These are phyloP conservation scores for Ectobius pallidus DNA, from an alignment of 2,888 invertebrate species.

Conservation along the genomic window DNA sequence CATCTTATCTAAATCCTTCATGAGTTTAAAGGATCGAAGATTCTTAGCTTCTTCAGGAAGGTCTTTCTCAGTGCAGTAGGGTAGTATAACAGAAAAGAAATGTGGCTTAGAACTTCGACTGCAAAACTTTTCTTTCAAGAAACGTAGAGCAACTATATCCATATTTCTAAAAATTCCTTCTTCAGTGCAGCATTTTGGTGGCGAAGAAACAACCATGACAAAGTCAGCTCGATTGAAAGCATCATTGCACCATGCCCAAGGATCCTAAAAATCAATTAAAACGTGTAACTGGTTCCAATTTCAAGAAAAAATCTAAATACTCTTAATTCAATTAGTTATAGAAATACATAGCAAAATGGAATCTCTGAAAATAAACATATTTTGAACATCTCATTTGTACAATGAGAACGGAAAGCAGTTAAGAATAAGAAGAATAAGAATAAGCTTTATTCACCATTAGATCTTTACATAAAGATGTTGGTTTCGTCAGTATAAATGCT, in stretches of 20 bases:
- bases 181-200: constrained; percentile 41
- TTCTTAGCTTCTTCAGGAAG: constrained; percentile 51
- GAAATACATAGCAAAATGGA: too few relatives aligned
- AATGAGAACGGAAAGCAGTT: too few relatives aligned
- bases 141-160: constrained; percentile 49
- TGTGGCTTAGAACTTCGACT: constrained; percentile 47
- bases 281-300: too few relatives aligned
- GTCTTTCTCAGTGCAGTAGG: constrained; percentile 51
- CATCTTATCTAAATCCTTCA: constrained; percentile 49
- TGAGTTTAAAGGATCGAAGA: constrained; percentile 50
- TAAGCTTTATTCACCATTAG: too few relatives aligned
- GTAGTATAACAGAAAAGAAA: constrained; percentile 51
- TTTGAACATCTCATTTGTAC: too few relatives aligned
- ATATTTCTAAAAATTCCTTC: constrained; percentile 49
- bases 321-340: too few relatives aligned
- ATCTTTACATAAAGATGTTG: too few relatives aligned
- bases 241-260: constrained; percentile 51
- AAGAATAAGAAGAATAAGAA: too few relatives aligned
- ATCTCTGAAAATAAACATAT: too few relatives aligned
- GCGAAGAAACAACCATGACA: constrained; percentile 52
- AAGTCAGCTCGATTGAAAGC: constrained; percentile 51
- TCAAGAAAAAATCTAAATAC: too few relatives aligned
- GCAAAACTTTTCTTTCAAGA: constrained; percentile 50
- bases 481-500: too few relatives aligned
- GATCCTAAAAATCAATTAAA: too few relatives aligned